Percentiles rank a stretch among this genome's conserved stretches.
Conservation (phyloP, 2,888 invertebrate species). For the Orthosia cruda region DNA sequence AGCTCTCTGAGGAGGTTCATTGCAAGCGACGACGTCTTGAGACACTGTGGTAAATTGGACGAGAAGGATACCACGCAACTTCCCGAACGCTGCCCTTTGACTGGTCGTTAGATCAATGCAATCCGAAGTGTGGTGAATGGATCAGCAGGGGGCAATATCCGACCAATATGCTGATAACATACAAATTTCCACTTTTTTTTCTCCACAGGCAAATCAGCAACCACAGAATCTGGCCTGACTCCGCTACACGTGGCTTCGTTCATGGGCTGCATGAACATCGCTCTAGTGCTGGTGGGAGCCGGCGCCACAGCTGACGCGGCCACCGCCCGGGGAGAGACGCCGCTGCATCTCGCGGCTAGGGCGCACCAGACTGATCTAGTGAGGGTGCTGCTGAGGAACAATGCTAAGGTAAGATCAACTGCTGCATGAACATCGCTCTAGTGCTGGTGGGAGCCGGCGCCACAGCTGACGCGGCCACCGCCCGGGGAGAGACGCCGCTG, state of each 20-base stretch:
- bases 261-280: constrained; percentile 99
- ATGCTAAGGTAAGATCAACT: constrained; percentile 94
- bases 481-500: constrained; percentile 98
- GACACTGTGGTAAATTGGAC: too few relatives aligned
- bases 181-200: too few relatives aligned
- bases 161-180: too few relatives aligned
- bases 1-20: too few relatives aligned
- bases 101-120: too few relatives aligned
- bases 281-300: constrained; percentile 97
- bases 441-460: constrained; percentile 93
- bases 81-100: too few relatives aligned
- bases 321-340: constrained; percentile 99
- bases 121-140: too few relatives aligned
- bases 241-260: constrained; percentile 99
- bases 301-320: constrained; percentile 98
- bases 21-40: too few relatives aligned
- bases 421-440: constrained; percentile 99
- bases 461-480: constrained; percentile 98
- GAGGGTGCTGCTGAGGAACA: constrained; percentile 98
- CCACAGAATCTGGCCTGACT: constrained; percentile 96
- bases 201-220: constrained; percentile 92
- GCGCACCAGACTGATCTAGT: constrained; percentile 99
- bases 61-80: too few relatives aligned
- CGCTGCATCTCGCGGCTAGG: constrained; percentile 98
- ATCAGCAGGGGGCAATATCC: too few relatives aligned